These are phyloP conservation scores for Phataginus tetradactyla DNA, from an alignment of 2,797 vertebrate genomes.

Conservation along the genomic window DNA sequence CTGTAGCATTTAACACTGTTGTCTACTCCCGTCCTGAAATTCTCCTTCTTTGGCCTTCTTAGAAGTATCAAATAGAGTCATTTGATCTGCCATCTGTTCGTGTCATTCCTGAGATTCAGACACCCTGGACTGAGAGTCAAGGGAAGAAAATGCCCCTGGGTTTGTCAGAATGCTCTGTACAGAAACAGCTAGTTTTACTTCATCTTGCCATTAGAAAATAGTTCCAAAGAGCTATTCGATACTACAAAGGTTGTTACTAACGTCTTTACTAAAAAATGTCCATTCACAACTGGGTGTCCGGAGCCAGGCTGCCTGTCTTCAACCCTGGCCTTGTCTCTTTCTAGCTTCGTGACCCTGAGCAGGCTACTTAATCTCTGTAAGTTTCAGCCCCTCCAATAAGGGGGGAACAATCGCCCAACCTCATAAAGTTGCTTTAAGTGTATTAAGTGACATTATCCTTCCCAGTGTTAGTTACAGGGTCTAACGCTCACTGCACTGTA, in stretches of 20 bases:
- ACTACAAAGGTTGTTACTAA: background rate
- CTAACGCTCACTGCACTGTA: background rate
- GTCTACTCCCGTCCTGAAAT: background rate
- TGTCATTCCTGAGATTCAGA: background rate
- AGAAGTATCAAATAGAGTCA: background rate
- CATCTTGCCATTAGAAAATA: background rate
- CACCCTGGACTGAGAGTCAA: background rate
- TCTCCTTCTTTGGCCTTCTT: background rate
- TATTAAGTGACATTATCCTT: background rate
- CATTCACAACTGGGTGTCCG: background rate
- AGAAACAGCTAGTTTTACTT: background rate
- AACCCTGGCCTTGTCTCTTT: background rate
- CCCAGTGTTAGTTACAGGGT: too few relatives aligned
- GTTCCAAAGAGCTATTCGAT: background rate
- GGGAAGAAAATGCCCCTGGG: background rate
- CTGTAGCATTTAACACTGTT: background rate
- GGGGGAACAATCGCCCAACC: background rate
- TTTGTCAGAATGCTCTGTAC: background rate
- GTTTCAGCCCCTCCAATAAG: background rate
- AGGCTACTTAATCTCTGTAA: background rate
- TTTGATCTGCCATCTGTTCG: background rate
- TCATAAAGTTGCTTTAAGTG: background rate
- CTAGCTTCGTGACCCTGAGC: background rate
- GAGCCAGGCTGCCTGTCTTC: background rate
- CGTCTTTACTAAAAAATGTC: background rate